These are phyloP conservation scores for Xanthostigma xanthostigma DNA, from an alignment of 2,888 invertebrate genomes.

Conservation along the genomic window DNA sequence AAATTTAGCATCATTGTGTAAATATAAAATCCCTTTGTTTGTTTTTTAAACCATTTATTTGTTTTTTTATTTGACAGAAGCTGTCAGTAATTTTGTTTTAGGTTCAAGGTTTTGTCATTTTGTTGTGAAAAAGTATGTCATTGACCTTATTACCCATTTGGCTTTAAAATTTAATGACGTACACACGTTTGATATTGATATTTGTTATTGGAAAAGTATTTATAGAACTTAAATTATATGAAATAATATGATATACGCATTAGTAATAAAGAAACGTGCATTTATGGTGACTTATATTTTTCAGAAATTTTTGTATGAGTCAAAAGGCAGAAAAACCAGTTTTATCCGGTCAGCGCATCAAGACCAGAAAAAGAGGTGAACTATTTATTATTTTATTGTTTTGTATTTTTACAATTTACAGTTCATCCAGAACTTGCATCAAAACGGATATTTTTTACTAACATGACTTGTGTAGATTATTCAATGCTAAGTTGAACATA, in stretches of 20 bases:
- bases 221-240: no score
- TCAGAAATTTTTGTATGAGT: slow-evolving; percentile 83
- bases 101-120: background rate
- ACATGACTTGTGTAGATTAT: no score
- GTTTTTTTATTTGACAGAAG: background rate
- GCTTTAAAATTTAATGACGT: no score
- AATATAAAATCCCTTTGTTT: background rate
- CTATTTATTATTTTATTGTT: slow-evolving; percentile 6
- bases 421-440: no score
- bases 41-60: background rate
- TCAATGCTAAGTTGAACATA: no score
- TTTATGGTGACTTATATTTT: slow-evolving; percentile 12
- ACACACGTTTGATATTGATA: no score
- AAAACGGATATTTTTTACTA: no score
- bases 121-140: slow-evolving; percentile 1
- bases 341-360: slow-evolving; percentile 99
- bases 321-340: slow-evolving; percentile 99
- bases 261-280: background rate
- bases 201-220: no score
- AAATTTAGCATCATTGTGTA: background rate
- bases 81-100: background rate
- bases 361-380: slow-evolving; percentile 99
- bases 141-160: slow-evolving; percentile 7
- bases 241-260: no score
- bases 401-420: no score